These are phyloP conservation scores for Crypturellus tataupa DNA, from an alignment of 2,797 vertebrate genomes.

Conservation along the genomic window DNA sequence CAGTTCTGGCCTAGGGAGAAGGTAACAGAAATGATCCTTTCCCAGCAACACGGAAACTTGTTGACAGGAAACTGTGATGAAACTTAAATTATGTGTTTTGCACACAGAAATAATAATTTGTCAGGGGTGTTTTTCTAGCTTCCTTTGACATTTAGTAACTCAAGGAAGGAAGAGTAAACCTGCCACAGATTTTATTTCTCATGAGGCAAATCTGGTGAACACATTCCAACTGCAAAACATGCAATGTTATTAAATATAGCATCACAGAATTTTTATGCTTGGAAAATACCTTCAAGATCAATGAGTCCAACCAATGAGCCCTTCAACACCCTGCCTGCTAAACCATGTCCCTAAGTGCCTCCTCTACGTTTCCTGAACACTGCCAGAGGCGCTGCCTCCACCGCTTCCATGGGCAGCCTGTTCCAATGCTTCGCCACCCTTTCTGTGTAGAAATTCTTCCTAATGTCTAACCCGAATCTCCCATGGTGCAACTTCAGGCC, in stretches of 20 bases:
- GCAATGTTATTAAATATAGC: neutral
- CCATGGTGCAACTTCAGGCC: no score
- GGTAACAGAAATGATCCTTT: neutral
- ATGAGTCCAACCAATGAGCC: no score
- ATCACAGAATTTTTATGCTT: no score
- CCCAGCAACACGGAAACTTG: neutral
- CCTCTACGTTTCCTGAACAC: no score
- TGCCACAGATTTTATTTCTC: neutral
- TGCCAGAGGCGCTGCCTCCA: no score
- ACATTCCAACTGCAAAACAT: neutral
- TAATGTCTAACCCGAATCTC: no score
- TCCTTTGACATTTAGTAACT: neutral
- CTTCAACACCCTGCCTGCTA: no score
- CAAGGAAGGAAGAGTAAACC: slow-evolving; percentile 1
- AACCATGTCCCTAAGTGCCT: no score
- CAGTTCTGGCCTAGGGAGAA: neutral
- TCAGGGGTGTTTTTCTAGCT: neutral
- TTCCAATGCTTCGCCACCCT: no score
- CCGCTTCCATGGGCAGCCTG: no score
- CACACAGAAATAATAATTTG: neutral
- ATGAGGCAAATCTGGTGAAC: neutral
- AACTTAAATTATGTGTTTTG: neutral
- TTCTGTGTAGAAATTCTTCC: no score
- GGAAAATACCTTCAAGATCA: no score
- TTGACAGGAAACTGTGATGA: slow-evolving; percentile 1